Percentiles rank a stretch among this genome's conserved stretches.
phyloP scores from a whole-genome alignment of 2,797 vertebrate species.

The Meda fulgida region DNA sequence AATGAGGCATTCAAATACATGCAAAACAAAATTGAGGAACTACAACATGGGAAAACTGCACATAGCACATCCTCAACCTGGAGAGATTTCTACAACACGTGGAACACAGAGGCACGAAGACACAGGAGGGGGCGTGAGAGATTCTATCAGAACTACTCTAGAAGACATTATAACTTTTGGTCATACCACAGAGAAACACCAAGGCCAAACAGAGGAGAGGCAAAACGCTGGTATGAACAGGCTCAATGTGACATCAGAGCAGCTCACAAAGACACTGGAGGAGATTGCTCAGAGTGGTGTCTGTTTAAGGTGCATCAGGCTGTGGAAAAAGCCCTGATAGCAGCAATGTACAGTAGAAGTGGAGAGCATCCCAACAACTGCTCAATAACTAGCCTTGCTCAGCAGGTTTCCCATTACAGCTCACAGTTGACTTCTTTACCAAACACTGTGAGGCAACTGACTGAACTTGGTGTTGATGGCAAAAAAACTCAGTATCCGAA shows the following conservation, averaged over 20 bases:
- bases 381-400: slow-evolving; percentile 69
- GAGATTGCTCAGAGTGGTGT: slow-evolving; percentile 79
- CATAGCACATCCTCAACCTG: slow-evolving; percentile 40
- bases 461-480: slow-evolving; percentile 72
- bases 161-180: slow-evolving; percentile 75
- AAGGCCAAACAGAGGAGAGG: slow-evolving; percentile 74
- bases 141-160: slow-evolving; percentile 58
- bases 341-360: slow-evolving; percentile 70
- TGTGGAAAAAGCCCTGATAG: slow-evolving; percentile 81
- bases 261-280: slow-evolving; percentile 67
- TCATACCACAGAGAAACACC: slow-evolving; percentile 68
- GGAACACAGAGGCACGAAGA: slow-evolving; percentile 77
- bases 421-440: slow-evolving; percentile 65
- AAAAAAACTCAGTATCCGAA: slow-evolving; percentile 83
- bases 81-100: slow-evolving; percentile 66
- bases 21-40: slow-evolving; percentile 69
- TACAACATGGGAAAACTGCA: slow-evolving; percentile 51
- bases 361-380: slow-evolving; percentile 58
- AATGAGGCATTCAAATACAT: slow-evolving; percentile 79
- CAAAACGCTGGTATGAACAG: slow-evolving; percentile 80
- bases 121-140: slow-evolving; percentile 70
- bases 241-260: slow-evolving; percentile 80
- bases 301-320: slow-evolving; percentile 84
- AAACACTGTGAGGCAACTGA: slow-evolving; percentile 66
- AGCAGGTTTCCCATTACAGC: slow-evolving; percentile 63